Evolutionary conservation across 2,888 invertebrate genomes (phyloP).

Genomic region (Trissolcus brochymenae): DNA sequence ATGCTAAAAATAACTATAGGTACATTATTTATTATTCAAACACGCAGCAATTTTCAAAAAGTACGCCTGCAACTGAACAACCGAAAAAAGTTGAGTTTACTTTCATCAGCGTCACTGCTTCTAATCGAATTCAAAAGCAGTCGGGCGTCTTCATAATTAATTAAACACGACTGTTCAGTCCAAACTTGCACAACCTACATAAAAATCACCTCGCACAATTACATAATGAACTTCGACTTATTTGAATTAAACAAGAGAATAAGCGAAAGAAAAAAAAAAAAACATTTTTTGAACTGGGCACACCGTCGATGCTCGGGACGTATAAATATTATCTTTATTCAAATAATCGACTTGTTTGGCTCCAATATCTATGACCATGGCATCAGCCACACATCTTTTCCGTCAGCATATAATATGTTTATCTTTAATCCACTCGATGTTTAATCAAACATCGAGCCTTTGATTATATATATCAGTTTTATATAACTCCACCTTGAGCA

Average conservation of each 20-base stretch:
- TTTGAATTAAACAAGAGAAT: neutral
- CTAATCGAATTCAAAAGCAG: neutral
- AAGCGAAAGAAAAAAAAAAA: neutral
- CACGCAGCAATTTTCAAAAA: neutral
- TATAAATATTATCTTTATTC: constrained; percentile 22
- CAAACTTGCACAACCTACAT: constrained; percentile 2
- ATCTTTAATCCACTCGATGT: constrained; percentile 47
- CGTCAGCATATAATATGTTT: constrained; percentile 19
- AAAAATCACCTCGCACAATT: constrained; percentile 1
- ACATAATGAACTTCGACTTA: neutral
- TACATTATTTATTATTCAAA: neutral
- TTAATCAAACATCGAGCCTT: constrained; percentile 38
- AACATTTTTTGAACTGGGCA: neutral
- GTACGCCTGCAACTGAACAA: no score
- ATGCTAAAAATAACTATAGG: no score
- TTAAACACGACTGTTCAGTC: constrained; percentile 1
- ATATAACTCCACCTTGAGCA: no score
- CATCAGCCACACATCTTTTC: constrained; percentile 24
- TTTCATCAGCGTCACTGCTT: no score
- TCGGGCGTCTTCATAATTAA: neutral
- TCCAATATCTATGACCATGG: constrained; percentile 38
- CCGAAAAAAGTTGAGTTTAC: neutral
- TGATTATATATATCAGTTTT: constrained; percentile 22
- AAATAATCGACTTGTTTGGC: constrained; percentile 16
- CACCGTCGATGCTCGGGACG: neutral